Evolutionary conservation across 2,888 invertebrate genomes (phyloP), one percentile per base, ranked within the genome.

Genomic region (Pheosia tremula): DNA sequence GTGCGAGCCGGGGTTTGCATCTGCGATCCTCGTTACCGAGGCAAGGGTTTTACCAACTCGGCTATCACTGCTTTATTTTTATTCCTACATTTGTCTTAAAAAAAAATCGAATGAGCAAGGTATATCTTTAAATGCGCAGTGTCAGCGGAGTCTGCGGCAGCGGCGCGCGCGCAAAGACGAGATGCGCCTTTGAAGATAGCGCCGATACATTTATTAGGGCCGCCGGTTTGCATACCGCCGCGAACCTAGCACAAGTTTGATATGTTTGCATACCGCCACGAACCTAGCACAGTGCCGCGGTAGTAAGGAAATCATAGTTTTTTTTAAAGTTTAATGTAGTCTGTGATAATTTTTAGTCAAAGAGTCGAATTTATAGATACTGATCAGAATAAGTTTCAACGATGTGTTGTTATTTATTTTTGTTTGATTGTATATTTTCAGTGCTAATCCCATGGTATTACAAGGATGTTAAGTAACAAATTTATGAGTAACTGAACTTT

Each of bases 121-220:
- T 45, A n/a, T 56, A 56, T 45, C 41, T 43, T 11, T 24, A 45
- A 56, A 56, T 41, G 56, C 43, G 55, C 55, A 7, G 39, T 55
- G 55, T 55, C 55, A 39, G 55, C 55, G 39, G 24, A 11, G 72
- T 11, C 37, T 37, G 84, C 87, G 80, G 85, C 87, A 79, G 85
- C 87, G 83, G 84, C 84, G 82, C 84, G 72, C 72, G 78, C 80
- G 77, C 82, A 85, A 88, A 87, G 86, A 78, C 78, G 79, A 89
- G 91, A 92, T 91, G 84, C 86, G 82, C 88, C 91, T 92, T 93
- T 92, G 91, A 85, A 90, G 91, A 91, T 91, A 87, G 88, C 91
- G 90, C 78, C 89, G 85, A 89, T 89, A 89, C 92, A 90, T 93
- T 91, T 91, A 92, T 91, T 89, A 88, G 85, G 70, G 77, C 73